phyloP scores from a whole-genome alignment of 2,113 vertebrate species.

The Tinamus guttatus region DNA sequence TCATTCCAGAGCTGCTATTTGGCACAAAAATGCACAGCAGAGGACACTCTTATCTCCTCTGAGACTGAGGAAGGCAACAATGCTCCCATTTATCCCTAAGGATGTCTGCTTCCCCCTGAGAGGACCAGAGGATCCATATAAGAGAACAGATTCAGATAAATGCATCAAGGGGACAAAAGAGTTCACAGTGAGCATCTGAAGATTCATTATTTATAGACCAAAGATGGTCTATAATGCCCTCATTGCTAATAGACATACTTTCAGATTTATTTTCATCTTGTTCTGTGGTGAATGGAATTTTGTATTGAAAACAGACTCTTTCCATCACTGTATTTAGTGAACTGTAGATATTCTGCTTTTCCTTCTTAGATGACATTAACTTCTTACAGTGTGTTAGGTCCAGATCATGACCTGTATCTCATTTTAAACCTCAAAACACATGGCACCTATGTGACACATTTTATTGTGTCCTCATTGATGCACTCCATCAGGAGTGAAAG shows the following conservation, averaged over 20 bases:
- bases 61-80: background rate
- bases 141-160: background rate
- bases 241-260: background rate
- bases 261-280: background rate
- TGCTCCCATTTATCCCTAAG: background rate
- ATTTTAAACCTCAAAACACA: constrained; percentile 10
- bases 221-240: background rate
- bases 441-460: background rate
- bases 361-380: background rate
- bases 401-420: background rate
- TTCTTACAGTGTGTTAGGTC: background rate
- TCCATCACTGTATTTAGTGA: background rate
- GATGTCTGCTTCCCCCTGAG: background rate
- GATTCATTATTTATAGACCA: background rate
- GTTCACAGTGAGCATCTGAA: background rate
- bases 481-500: background rate
- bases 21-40: fast-evolving
- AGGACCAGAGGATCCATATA: background rate
- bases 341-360: background rate
- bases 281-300: background rate
- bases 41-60: background rate
- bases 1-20: background rate
- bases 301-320: background rate
- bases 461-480: background rate
- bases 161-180: background rate